A percentile compares a stretch with the other conserved stretches of the same genome.
phyloP scores from a whole-genome alignment of 2,113 vertebrate genomes.

The Sarotherodon lohbergeri region DNA sequence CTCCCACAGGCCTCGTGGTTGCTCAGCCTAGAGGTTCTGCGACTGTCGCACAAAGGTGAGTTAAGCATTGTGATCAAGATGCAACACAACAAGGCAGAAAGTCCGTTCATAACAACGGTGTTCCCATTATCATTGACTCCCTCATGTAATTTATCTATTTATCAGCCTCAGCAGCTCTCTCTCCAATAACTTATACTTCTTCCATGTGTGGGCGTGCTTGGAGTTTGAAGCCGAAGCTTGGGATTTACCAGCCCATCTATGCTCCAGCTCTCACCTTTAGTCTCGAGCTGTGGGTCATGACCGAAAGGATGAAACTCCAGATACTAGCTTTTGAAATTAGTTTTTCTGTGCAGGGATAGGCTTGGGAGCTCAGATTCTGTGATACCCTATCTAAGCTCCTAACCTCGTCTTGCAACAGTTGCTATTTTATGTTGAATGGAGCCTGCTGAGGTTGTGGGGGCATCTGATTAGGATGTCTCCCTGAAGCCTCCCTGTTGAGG shows the following conservation, averaged over 20 bases:
- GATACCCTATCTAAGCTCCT: slow-evolving; percentile 23
- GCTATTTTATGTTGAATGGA: slow-evolving; percentile 15
- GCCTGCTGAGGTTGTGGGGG: neutral
- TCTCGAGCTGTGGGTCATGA: slow-evolving; percentile 16
- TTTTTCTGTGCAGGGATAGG: slow-evolving; percentile 9
- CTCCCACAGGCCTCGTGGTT: neutral
- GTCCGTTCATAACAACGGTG: neutral
- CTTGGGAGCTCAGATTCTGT: neutral
- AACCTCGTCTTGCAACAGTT: slow-evolving; percentile 21
- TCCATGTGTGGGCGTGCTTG: neutral
- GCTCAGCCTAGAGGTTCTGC: neutral
- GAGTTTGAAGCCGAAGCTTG: neutral
- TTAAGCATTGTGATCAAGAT: neutral
- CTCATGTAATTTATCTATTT: neutral
- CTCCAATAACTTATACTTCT: neutral
- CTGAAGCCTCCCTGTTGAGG: slow-evolving; percentile 15
- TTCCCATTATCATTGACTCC: neutral
- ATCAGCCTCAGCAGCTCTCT: neutral
- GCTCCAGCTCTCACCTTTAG: slow-evolving; percentile 10
- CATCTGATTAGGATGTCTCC: slow-evolving; percentile 45
- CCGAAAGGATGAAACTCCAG: slow-evolving; percentile 21
- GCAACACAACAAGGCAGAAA: neutral
- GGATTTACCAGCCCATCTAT: neutral
- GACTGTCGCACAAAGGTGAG: neutral
- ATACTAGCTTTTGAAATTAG: slow-evolving; percentile 15